phyloP scores from a whole-genome alignment of 92 coral and sea anemone species.

The Heliopora coerulea region DNA sequence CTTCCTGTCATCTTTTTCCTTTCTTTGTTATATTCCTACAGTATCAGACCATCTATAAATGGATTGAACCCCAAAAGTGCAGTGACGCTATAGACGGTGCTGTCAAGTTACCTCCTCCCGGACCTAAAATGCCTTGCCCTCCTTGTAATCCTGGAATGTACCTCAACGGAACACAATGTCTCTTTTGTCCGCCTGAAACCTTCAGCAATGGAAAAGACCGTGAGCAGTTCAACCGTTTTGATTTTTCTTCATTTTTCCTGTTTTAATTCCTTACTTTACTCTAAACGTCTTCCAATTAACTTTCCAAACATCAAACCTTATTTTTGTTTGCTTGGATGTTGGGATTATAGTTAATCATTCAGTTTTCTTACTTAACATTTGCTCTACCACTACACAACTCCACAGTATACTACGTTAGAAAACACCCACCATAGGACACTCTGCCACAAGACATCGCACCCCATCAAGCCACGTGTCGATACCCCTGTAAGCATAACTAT shows the following conservation, averaged over 20 bases:
- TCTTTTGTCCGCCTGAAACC: constrained; percentile 68
- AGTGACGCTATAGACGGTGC: constrained; percentile 73
- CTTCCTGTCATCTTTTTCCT: not conserved
- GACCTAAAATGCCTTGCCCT: constrained; percentile 83
- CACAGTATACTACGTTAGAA: not conserved
- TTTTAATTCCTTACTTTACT: no score
- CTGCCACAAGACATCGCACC: no score
- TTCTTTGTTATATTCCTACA: not conserved
- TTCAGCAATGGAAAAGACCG: constrained; percentile 84
- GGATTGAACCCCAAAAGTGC: constrained; percentile 97
- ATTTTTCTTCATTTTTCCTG: no score
- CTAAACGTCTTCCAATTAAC: no score
- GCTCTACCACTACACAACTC: not conserved
- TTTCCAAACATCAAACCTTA: no score
- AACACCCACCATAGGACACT: no score
- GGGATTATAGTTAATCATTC: no score
- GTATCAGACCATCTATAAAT: constrained; percentile 84
- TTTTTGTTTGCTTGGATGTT: no score
- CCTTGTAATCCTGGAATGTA: constrained; percentile 98
- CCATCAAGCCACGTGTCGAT: no score
- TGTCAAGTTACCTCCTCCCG: constrained; percentile 83
- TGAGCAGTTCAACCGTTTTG: no score
- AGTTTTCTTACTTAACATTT: no score
- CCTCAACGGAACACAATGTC: constrained; percentile 77
- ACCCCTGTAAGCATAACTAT: no score